A percentile compares a stretch with the other conserved stretches of the same genome.
phyloP scores from a whole-genome alignment of 2,797 vertebrate genomes.

The Agapornis canus region DNA sequence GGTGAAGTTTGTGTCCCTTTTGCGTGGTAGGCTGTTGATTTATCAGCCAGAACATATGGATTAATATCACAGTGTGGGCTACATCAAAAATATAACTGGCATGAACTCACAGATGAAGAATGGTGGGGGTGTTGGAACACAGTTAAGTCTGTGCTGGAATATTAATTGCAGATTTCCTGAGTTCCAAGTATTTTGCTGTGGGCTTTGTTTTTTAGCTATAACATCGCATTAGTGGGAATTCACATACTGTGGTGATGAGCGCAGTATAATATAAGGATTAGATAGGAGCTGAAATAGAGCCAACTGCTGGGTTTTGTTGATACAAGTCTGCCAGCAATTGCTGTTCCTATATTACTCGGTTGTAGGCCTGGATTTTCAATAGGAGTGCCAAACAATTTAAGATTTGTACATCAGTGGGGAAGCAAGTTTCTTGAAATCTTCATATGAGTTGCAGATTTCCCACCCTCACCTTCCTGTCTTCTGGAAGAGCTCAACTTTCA shows the following conservation, averaged over 20 bases:
- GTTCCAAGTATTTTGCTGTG: constrained; percentile 37
- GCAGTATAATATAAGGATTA: constrained; percentile 44
- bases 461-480: not conserved
- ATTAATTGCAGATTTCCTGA: constrained; percentile 50
- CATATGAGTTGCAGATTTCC: not conserved
- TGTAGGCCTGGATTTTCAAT: constrained; percentile 34
- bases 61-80: not conserved
- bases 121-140: not conserved
- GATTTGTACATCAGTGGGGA: constrained; percentile 15
- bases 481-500: not conserved
- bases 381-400: constrained; percentile 1
- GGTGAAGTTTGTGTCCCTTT: not conserved
- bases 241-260: constrained; percentile 51
- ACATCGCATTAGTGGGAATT: not conserved
- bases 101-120: not conserved
- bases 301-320: constrained; percentile 57
- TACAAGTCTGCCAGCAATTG: constrained; percentile 51
- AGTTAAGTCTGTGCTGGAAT: constrained; percentile 2
- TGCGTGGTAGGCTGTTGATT: not conserved
- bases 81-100: not conserved
- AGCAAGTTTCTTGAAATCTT: constrained; percentile 27
- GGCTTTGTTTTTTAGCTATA: constrained; percentile 40
- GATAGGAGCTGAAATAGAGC: constrained; percentile 55
- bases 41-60: not conserved
- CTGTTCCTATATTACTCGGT: constrained; percentile 13